phyloP scores from a whole-genome alignment of 2,113 vertebrate species.

The Rhadina sibilatrix region DNA sequence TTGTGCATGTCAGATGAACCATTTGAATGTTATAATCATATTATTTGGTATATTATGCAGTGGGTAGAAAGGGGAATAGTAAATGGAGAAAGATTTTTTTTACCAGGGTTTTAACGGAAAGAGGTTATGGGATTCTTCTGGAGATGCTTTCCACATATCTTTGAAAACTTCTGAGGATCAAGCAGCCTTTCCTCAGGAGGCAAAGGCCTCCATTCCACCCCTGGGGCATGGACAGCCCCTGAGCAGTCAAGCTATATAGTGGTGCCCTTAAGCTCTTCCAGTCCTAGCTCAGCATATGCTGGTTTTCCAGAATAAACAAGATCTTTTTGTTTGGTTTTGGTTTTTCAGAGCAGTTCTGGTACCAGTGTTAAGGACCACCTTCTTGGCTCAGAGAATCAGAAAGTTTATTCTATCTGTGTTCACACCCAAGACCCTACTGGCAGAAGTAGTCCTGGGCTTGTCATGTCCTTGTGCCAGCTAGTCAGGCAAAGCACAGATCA shows the following conservation, averaged over 20 bases:
- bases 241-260: background rate
- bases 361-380: background rate
- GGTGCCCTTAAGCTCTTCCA: background rate
- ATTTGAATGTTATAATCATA: background rate
- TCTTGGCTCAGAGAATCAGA: background rate
- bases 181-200: background rate
- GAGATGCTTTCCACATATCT: background rate
- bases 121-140: background rate
- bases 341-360: background rate
- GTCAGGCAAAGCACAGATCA: rapidly evolving
- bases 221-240: background rate
- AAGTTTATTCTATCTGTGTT: background rate
- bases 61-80: background rate
- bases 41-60: background rate
- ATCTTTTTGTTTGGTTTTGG: background rate
- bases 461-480: background rate
- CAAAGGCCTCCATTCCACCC: background rate
- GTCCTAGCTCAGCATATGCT: background rate
- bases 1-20: background rate
- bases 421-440: background rate
- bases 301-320: background rate
- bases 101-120: background rate
- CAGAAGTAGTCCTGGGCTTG: background rate
- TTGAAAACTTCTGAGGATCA: background rate
- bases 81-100: background rate